Base-by-base conservation (phyloP, 2,888 invertebrate species). In the Glyphotaelius pellucidus region DNA sequence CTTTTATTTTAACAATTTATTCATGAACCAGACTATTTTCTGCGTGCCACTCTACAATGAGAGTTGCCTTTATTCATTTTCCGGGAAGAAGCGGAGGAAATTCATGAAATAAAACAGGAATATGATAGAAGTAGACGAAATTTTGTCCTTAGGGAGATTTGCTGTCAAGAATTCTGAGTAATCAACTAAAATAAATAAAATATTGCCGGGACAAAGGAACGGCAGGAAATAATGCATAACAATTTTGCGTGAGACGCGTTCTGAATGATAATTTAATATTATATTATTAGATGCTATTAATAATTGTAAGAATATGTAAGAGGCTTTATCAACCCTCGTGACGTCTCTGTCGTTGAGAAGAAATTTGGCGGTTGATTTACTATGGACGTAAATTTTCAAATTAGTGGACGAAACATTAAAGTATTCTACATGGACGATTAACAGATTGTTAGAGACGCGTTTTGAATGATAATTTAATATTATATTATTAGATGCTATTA, bases 161-260 rank as follows among this genome's bases (percentile, higher is more conserved):
- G 52, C 25, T 67, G 67, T 0, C 19, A 4, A 19, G 19, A 52
- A 52, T 67, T 67, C 67, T 0, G 25, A 67, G 67, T n/a, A 67
- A 67, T 67, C 67, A 67, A 67, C 67, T 67, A n/a, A 67, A 67
- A 67, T 67, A 67, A 67, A 67, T 67, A 67, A 67, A 67, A 67
- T n/a, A n/a, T 67, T 67, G 25, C 67, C 9, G 25, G 25, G 25
- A 67, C 67, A 25, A 67, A 67, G 67, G 67, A 67, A 67, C 25
- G 67, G 2, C 25, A 52, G 25, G 67, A 67, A n/a, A 25, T 25
- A 67, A 67, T n/a, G 67, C 67, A 67, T 25, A 67, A 67, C 67
- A 67, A 67, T 67, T 25, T 25, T 9, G 67, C 25, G 67, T 19
- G n/a, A n/a, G 7, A 67, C 67, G 67, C 67, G 25, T 25, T n/a